A percentile compares a stretch with the other conserved stretches of the same genome.
Evolutionary conservation across 2,797 vertebrate genomes (phyloP).

Genomic region (Otus scops): DNA sequence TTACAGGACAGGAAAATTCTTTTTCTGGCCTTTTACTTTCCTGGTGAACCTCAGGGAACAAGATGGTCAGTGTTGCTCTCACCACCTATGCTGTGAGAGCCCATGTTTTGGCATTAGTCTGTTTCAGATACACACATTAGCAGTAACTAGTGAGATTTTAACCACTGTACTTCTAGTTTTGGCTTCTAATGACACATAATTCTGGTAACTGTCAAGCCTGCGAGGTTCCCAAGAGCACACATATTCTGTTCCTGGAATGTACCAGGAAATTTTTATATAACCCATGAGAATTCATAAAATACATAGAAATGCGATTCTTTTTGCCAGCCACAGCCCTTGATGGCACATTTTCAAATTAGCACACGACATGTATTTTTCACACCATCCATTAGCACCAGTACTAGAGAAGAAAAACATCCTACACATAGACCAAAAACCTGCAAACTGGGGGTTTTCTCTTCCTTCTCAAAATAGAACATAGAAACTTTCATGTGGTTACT

Average conservation of each 20-base stretch:
- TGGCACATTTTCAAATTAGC: background rate
- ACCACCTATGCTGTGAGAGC: background rate
- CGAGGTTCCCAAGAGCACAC: background rate
- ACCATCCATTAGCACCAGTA: background rate
- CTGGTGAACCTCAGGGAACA: background rate
- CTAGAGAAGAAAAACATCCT: background rate
- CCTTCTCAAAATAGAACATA: background rate
- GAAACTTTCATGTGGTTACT: constrained; percentile 12
- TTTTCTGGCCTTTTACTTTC: background rate
- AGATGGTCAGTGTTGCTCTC: background rate
- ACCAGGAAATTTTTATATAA: background rate
- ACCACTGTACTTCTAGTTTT: background rate
- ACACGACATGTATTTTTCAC: background rate
- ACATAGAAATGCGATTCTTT: background rate
- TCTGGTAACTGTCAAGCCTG: background rate
- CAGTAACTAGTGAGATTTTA: background rate
- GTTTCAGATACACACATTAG: background rate
- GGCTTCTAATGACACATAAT: background rate
- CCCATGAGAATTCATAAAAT: background rate
- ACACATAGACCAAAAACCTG: background rate
- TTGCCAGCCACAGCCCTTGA: background rate
- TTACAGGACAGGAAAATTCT: background rate
- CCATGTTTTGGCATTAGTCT: background rate
- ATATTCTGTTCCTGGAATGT: background rate
- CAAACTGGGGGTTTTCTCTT: background rate